phyloP scores from a whole-genome alignment of 2,888 invertebrate genomes.

The Melinaea menophilus region DNA sequence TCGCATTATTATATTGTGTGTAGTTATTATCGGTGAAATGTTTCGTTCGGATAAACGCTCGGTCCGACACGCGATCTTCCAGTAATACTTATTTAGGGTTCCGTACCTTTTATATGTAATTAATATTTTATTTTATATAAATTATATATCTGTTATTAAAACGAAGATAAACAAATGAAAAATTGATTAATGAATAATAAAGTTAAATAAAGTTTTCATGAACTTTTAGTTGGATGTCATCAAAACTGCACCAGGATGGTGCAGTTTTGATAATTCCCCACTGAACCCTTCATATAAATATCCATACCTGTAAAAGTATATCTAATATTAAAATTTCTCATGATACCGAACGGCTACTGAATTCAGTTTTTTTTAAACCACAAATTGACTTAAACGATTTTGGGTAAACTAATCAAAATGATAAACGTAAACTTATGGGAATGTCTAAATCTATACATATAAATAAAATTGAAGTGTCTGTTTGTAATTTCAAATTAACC shows the following conservation, averaged over 20 bases:
- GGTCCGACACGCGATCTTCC: slow-evolving; percentile 64
- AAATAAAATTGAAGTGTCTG: no score
- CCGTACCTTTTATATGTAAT: slow-evolving; percentile 34
- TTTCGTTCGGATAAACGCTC: slow-evolving; percentile 76
- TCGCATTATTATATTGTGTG: slow-evolving; percentile 79
- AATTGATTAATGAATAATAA: no score
- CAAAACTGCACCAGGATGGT: no score
- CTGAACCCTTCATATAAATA: slow-evolving; percentile 49
- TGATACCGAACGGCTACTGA: slow-evolving; percentile 70
- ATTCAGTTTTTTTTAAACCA: slow-evolving; percentile 62
- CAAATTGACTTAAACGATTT: slow-evolving; percentile 63
- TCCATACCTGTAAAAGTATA: slow-evolving; percentile 34
- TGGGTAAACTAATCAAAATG: slow-evolving; percentile 34
- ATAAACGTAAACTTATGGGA: no score
- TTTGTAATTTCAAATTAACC: no score
- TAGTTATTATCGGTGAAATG: slow-evolving; percentile 78
- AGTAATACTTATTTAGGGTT: slow-evolving; percentile 50
- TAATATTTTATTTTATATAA: neutral
- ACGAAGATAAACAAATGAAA: no score
- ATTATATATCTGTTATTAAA: no score
- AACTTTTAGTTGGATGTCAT: no score
- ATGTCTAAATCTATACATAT: no score
- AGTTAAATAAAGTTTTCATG: no score
- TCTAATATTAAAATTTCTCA: slow-evolving; percentile 70
- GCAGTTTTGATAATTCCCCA: slow-evolving; percentile 15